Percentiles rank a stretch among this genome's conserved stretches.
phyloP scores from a whole-genome alignment of 1,140 invertebrate species.

The Drosophila equinoxialis region DNA sequence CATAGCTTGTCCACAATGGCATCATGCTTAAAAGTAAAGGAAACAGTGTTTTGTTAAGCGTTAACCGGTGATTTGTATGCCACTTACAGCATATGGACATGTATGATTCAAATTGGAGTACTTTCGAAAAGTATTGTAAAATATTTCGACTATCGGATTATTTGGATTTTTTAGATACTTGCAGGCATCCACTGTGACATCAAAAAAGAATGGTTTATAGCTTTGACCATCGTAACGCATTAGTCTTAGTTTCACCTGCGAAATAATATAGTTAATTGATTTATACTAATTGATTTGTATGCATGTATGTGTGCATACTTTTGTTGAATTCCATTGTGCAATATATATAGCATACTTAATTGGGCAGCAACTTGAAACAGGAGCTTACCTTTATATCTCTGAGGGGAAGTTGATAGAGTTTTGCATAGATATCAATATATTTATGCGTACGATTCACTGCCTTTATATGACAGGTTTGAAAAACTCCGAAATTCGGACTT shows the following conservation, averaged over 20 bases:
- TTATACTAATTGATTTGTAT: no score
- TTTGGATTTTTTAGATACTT: slow-evolving; percentile 26
- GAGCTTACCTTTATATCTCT: slow-evolving; percentile 19
- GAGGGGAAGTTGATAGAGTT: slow-evolving; percentile 26
- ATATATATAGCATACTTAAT: no score
- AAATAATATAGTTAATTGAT: background rate
- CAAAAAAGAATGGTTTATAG: slow-evolving; percentile 48
- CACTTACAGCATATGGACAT: slow-evolving; percentile 53
- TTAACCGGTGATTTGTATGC: no score
- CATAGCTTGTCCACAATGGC: slow-evolving; percentile 48
- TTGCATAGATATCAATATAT: slow-evolving; percentile 25
- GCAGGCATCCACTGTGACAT: slow-evolving; percentile 41
- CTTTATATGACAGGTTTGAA: slow-evolving; percentile 38
- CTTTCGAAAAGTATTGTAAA: slow-evolving; percentile 22
- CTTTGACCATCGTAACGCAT: slow-evolving; percentile 44
- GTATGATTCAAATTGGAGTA: slow-evolving; percentile 54
- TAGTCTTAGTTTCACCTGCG: slow-evolving; percentile 27
- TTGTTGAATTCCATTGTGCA: no score
- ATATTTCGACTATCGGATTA: slow-evolving; percentile 19
- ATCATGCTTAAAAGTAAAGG: slow-evolving; percentile 41
- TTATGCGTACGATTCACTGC: slow-evolving; percentile 53
- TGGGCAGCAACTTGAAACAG: background rate
- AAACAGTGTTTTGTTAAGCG: no score
- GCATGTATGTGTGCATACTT: no score
- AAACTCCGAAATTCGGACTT: background rate